These are phyloP conservation scores for Esperia sulphurella DNA, from an alignment of 2,888 invertebrate species.

Conservation along the genomic window DNA sequence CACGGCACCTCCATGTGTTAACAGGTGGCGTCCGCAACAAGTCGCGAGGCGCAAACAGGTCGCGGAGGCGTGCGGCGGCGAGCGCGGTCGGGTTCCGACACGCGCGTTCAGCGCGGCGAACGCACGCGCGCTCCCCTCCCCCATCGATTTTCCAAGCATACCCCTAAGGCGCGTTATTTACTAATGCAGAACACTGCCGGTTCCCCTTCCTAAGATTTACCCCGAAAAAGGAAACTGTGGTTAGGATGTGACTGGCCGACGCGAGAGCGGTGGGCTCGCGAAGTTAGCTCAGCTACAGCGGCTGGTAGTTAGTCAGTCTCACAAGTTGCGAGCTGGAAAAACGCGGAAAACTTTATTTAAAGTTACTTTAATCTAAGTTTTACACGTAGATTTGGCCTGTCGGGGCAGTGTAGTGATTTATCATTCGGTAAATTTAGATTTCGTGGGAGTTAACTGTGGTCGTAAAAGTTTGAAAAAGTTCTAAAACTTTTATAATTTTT, in stretches of 20 bases:
- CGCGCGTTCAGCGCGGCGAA: conserved; percentile 30
- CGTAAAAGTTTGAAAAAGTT: no score
- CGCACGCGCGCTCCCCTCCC: conserved; percentile 36
- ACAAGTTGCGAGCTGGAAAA: neutral
- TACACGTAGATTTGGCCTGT: no score
- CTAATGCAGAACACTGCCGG: conserved; percentile 62
- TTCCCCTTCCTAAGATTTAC: conserved; percentile 57
- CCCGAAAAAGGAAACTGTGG: neutral
- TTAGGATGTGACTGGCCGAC: no score
- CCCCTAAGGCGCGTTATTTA: conserved; percentile 61
- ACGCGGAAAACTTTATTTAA: no score
- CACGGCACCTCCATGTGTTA: conserved; percentile 65
- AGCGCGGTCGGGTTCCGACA: conserved; percentile 52
- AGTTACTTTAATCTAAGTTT: no score
- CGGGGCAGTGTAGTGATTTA: no score
- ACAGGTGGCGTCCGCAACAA: conserved; percentile 73
- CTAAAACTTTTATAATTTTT: no score
- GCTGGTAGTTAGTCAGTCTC: neutral
- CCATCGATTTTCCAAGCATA: conserved; percentile 68
- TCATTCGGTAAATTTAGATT: neutral
- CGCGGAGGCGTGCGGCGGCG: conserved; percentile 52
- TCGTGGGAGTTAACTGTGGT: no score
- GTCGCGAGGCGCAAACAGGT: conserved; percentile 50
- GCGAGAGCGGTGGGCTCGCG: neutral
- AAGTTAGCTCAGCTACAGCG: neutral